Evolutionary conservation across 2,113 vertebrate genomes (phyloP).

Genomic region (Vicugna pacos): DNA sequence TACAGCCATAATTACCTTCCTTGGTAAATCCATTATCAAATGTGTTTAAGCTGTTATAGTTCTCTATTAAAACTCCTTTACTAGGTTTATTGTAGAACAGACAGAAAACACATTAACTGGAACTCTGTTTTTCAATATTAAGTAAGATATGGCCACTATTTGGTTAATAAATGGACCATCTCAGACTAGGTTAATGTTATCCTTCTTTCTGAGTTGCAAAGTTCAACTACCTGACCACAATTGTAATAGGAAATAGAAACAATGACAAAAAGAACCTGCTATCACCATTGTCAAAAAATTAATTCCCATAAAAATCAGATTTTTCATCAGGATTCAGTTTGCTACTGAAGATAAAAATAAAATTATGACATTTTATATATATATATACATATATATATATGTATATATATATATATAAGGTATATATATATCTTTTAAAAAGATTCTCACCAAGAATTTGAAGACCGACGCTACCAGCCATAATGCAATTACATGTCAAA

Average conservation of each 20-base stretch:
- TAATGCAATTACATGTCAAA: not conserved
- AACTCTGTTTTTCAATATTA: conserved; percentile 4
- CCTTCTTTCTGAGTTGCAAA: not conserved
- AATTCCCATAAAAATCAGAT: not conserved
- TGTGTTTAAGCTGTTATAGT: not conserved
- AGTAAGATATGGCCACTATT: not conserved
- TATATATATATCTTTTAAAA: not conserved
- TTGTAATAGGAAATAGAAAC: not conserved
- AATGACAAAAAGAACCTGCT: not conserved
- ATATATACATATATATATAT: not conserved
- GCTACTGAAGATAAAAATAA: not conserved
- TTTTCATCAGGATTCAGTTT: not conserved
- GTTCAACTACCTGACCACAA: conserved; percentile 39
- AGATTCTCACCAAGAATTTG: not conserved
- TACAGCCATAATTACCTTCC: not conserved
- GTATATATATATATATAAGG: not conserved
- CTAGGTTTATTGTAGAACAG: not conserved
- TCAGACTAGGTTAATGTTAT: not conserved
- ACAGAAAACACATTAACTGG: not conserved
- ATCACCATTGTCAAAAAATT: not conserved
- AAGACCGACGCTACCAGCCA: not conserved
- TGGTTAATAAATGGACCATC: not conserved
- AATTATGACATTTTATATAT: not conserved
- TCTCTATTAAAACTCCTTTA: conserved; percentile 2
- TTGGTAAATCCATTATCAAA: not conserved